Conservation (phyloP, 2,113 vertebrate genomes). For the Anthoscopus minutus region DNA sequence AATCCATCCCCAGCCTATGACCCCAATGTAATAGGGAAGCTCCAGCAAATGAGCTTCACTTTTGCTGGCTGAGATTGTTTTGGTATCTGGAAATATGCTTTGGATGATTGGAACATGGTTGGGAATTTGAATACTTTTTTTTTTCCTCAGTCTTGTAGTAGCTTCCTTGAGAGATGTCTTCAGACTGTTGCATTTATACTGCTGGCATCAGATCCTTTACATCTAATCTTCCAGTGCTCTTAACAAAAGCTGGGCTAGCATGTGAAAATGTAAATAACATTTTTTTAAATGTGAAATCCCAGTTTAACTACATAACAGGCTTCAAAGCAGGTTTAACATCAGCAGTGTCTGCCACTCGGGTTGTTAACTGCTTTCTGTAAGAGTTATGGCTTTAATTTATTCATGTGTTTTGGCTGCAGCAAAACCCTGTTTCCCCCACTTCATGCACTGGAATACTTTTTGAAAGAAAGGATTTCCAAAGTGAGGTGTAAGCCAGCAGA, state of each 20-base stretch:
- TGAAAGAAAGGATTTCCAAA: neutral
- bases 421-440: neutral
- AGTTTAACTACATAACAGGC: conserved; percentile 40
- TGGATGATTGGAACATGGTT: neutral
- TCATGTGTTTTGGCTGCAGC: neutral
- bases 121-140: neutral
- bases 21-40: neutral
- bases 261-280: conserved; percentile 44
- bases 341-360: neutral
- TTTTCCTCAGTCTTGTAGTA: neutral
- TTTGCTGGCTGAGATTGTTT: conserved; percentile 42
- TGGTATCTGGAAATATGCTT: conserved; percentile 36
- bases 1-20: too few species aligned
- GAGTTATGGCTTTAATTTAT: conserved; percentile 14
- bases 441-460: neutral
- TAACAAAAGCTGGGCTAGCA: conserved; percentile 31
- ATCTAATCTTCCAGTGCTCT: conserved; percentile 1
- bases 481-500: neutral
- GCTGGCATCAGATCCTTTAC: conserved; percentile 28
- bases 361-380: neutral
- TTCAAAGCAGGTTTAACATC: conserved; percentile 32
- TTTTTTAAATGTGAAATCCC: conserved; percentile 32
- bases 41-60: conserved; percentile 34
- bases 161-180: conserved; percentile 37
- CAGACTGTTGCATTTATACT: conserved; percentile 6